Percentiles rank a stretch among this genome's conserved stretches.
Conservation (phyloP, 2,113 vertebrate species). For the Myotis yumanensis region DNA sequence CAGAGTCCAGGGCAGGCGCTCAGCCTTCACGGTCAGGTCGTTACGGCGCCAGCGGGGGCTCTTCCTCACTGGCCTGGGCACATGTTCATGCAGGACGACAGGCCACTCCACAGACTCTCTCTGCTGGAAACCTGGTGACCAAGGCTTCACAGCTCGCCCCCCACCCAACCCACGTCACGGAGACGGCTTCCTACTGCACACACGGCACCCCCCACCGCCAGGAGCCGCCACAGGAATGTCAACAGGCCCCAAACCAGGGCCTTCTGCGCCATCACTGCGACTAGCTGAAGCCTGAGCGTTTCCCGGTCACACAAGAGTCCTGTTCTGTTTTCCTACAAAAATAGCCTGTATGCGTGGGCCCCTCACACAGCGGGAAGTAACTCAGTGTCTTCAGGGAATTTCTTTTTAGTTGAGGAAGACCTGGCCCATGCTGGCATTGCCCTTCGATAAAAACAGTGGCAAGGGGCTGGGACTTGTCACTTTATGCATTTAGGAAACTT, state of each 20-base stretch:
- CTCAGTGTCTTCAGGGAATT: not conserved
- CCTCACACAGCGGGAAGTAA: not conserved
- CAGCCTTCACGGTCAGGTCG: not conserved
- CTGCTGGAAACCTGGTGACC: not conserved
- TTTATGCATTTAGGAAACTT: constrained; percentile 48
- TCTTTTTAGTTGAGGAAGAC: not conserved
- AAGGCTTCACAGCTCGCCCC: not conserved
- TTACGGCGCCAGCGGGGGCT: not conserved
- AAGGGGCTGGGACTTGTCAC: not conserved
- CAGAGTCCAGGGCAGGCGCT: not conserved
- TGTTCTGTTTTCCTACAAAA: not conserved
- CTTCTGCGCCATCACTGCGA: not conserved
- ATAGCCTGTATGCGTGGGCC: not conserved
- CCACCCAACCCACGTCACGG: not conserved
- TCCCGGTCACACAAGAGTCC: not conserved
- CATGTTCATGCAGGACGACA: not conserved
- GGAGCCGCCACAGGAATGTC: not conserved
- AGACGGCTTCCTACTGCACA: not conserved
- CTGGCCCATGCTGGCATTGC: not conserved
- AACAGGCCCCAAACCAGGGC: not conserved
- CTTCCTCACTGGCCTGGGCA: not conserved
- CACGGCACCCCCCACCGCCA: not conserved
- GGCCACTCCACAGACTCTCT: not conserved
- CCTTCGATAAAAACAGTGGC: constrained; percentile 22
- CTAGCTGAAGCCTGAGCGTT: not conserved